Conservation (phyloP, 2,113 vertebrate species). For the Gallinago jamesoni region DNA sequence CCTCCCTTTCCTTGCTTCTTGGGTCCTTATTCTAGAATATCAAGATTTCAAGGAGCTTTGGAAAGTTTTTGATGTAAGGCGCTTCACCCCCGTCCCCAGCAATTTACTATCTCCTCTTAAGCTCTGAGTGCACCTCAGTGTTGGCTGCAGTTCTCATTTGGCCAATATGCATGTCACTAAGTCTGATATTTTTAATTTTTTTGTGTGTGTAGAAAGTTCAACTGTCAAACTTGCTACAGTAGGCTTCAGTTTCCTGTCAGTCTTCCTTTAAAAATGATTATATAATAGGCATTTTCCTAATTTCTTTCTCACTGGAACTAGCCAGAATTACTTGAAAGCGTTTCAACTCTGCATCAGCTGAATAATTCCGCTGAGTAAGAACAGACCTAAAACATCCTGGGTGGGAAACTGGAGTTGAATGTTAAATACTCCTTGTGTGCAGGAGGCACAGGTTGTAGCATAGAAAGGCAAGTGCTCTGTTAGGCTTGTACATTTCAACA, state of each 20-base stretch:
- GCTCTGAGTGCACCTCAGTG: not conserved
- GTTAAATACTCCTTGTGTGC: not conserved
- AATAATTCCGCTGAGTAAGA: not conserved
- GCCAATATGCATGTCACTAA: accelerated
- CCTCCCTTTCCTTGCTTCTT: not conserved
- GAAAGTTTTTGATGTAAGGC: not conserved
- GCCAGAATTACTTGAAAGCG: not conserved
- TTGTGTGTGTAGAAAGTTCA: not conserved
- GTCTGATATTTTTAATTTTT: not conserved
- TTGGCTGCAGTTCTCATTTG: not conserved
- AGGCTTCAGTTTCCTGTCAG: not conserved
- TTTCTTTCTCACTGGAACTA: not conserved
- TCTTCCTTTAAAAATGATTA: not conserved
- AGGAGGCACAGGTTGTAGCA: not conserved
- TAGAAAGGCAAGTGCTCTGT: not conserved
- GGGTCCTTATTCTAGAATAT: not conserved
- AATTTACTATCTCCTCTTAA: not conserved
- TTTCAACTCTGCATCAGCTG: not conserved
- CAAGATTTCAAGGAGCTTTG: not conserved
- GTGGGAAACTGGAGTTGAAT: not conserved
- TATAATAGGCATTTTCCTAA: not conserved
- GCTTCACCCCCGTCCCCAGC: not conserved
- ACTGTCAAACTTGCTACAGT: not conserved
- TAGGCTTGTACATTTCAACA: not conserved
- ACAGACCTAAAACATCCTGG: not conserved